Evolutionary conservation across 2,113 vertebrate species (phyloP).

Genomic region (Pluvialis apricaria): DNA sequence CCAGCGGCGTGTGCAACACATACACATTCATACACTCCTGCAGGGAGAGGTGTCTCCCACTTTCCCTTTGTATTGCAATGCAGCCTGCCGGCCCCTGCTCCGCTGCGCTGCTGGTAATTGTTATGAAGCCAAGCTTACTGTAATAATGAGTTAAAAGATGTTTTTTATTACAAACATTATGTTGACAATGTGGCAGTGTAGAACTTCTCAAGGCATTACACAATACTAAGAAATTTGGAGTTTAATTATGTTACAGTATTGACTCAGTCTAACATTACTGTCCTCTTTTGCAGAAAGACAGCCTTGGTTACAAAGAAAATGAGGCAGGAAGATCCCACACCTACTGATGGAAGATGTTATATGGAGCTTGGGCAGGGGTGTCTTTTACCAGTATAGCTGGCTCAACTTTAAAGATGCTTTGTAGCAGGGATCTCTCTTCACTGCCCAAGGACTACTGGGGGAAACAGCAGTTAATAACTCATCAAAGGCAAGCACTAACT

Average conservation of each 20-base stretch:
- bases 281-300: neutral
- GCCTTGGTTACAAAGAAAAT: neutral
- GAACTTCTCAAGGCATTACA: neutral
- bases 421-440: neutral
- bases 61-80: neutral
- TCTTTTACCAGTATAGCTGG: neutral
- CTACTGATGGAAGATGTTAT: neutral
- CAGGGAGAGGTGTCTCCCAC: neutral
- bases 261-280: neutral
- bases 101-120: fast-evolving
- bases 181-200: neutral
- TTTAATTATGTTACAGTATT: neutral
- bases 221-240: neutral
- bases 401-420: neutral
- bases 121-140: neutral
- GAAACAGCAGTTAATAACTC: neutral
- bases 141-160: neutral
- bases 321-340: neutral
- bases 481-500: neutral
- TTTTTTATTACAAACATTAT: neutral
- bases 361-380: neutral
- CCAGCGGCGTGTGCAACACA: neutral
- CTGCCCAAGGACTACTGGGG: neutral
- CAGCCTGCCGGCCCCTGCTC: neutral
- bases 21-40: neutral